Percentiles rank a stretch among this genome's conserved stretches.
Evolutionary conservation across 2,113 vertebrate species (phyloP).

Genomic region (Suricata suricatta): DNA sequence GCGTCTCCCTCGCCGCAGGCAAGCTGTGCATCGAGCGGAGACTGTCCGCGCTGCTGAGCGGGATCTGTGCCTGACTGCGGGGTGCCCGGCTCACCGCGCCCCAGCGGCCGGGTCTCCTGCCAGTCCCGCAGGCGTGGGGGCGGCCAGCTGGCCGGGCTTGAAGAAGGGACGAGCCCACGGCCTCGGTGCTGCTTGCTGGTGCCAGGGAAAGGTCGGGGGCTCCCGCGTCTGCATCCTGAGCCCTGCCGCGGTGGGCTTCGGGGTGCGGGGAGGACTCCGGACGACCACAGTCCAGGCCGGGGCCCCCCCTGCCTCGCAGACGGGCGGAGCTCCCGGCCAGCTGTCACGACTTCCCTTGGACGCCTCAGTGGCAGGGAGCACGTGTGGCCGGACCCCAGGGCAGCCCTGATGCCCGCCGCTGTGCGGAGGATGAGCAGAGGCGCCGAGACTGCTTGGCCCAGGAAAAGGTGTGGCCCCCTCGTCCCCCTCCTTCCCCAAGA

Average conservation of each 20-base stretch:
- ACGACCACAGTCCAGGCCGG: neutral
- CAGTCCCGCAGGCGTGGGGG: neutral
- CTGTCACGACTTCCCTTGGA: neutral
- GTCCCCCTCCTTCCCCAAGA: neutral
- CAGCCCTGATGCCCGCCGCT: neutral
- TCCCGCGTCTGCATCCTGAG: neutral
- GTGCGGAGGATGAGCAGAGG: neutral
- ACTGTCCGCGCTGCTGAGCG: constrained; percentile 90
- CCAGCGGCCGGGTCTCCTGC: neutral
- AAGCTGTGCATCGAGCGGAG: constrained; percentile 94
- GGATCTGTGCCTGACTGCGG: constrained; percentile 83
- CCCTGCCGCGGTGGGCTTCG: neutral
- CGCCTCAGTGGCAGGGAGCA: neutral
- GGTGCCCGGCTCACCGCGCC: neutral
- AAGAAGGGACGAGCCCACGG: neutral
- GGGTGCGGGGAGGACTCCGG: neutral
- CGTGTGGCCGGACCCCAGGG: neutral
- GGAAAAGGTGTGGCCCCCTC: neutral
- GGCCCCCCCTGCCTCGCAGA: neutral
- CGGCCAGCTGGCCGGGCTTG: neutral
- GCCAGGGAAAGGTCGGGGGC: neutral
- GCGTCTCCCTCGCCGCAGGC: constrained; percentile 83
- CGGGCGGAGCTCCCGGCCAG: neutral
- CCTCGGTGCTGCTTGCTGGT: neutral
- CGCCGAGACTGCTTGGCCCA: neutral